Evolutionary conservation across 1,140 invertebrate species (phyloP), one percentile per base, ranked within the genome.

Genomic region (Megalonaias nervosa): DNA sequence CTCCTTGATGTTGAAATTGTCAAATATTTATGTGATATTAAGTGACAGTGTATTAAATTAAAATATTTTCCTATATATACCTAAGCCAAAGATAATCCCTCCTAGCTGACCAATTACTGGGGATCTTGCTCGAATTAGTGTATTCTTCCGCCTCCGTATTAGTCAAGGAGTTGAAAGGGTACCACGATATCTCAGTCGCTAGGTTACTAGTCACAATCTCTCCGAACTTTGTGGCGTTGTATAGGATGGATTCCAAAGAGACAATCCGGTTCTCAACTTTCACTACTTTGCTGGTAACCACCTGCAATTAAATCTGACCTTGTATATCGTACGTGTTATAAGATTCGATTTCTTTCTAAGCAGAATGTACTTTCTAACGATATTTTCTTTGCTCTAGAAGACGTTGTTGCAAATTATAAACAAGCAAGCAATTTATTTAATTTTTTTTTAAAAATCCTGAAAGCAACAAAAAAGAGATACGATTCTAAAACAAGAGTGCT

Each of bases 171-270:
- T 48, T 48, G 38, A 48, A 48, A 9, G 38, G 38, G 38, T 48
- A 48, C 38, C 38, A 48, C 38, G 38, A 81, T 23, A 83, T 81
- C 59, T 83, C 82, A 11, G 75, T 81, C 57, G 79, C 56, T 67
- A 83, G 81, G 77, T 81, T 81, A 23, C 58, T 55, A 14, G 64
- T 77, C 21, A 83, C 73, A 19, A 71, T 65, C n/a, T 76, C 76
- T 31, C 55, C 60, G 62, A 83, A 71, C 1, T n/a, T 48, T 14
- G 72, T 75, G 19, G 75, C 56, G 71, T 81, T 78, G 67, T 74
- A 76, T 31, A 83, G 71, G 3, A 83, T 67, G 16, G 78, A 74
- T 1, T 21, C 67, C 26, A 83, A 38, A 12, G 62, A 59, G 12
- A 80, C 78, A 66, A 80, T 80, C 1, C 19, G 19, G 66, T 82